Evolutionary conservation across 2,888 invertebrate species (phyloP).

Genomic region (Sminthurides aquaticus): DNA sequence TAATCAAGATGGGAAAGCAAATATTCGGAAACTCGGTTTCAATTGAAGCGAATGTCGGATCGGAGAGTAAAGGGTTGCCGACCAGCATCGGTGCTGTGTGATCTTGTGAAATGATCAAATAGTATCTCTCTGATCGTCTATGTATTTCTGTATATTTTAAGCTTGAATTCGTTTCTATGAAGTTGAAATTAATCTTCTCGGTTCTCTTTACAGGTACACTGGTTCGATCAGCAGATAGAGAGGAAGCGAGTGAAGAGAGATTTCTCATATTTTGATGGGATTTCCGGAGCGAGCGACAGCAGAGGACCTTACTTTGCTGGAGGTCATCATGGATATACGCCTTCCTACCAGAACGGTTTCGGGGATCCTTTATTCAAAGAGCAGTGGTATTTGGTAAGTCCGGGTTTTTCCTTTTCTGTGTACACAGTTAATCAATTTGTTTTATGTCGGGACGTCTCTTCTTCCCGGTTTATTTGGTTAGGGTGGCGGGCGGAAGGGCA

Average conservation of each 20-base stretch:
- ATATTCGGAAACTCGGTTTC: too few species aligned
- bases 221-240: slow-evolving; percentile 93
- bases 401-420: neutral
- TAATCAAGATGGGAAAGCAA: too few species aligned
- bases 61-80: neutral
- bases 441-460: too few species aligned
- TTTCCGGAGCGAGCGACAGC: slow-evolving; percentile 45
- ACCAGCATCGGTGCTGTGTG: neutral
- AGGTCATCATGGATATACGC: slow-evolving; percentile 45
- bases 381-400: slow-evolving; percentile 96
- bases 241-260: slow-evolving; percentile 81
- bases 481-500: too few species aligned
- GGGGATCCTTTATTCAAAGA: slow-evolving; percentile 88
- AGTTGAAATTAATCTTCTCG: neutral
- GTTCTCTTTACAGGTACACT: slow-evolving; percentile 61
- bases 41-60: too few species aligned
- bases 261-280: slow-evolving; percentile 54
- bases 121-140: neutral
- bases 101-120: neutral
- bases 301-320: slow-evolving; percentile 45
- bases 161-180: neutral
- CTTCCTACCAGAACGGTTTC: slow-evolving; percentile 53
- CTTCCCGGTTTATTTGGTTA: too few species aligned
- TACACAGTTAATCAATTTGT: slow-evolving; percentile 1
- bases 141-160: neutral